Conservation (phyloP, 35 echinoderm and acorn worm genomes). For the Ptychodera flava region DNA sequence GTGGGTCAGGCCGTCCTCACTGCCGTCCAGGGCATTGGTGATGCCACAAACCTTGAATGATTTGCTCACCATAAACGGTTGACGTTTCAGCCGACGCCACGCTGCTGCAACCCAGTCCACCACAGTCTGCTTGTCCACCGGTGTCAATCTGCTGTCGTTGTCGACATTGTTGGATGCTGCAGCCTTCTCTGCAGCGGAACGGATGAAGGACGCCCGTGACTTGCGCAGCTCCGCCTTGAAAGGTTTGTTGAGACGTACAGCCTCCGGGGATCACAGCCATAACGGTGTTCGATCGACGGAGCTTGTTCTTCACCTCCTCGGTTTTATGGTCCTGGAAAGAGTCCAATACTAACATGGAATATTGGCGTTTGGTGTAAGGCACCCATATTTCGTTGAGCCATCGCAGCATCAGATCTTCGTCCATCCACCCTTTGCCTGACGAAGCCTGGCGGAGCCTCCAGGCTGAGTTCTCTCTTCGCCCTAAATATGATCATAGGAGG, state of each 20-base stretch:
- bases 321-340: slow-evolving; percentile 31
- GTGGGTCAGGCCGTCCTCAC: too few relatives aligned
- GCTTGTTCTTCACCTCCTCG: background rate
- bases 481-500: slow-evolving; percentile 27
- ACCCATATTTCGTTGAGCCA: background rate
- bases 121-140: background rate
- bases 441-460: background rate
- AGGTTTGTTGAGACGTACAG: slow-evolving; percentile 29
- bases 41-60: too few relatives aligned
- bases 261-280: slow-evolving; percentile 41
- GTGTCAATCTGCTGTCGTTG: background rate
- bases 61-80: too few relatives aligned
- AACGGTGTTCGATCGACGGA: background rate
- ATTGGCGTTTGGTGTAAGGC: background rate
- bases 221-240: slow-evolving; percentile 5
- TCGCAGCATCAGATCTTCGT: background rate
- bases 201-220: background rate
- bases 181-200: background rate
- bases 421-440: background rate
- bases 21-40: too few relatives aligned
- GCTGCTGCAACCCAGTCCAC: background rate
- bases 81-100: too few relatives aligned
- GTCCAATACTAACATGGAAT: slow-evolving; percentile 21
- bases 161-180: too few relatives aligned
- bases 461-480: background rate